Evolutionary conservation across 2,888 invertebrate species (phyloP).

Genomic region (Mythimna lalbum): DNA sequence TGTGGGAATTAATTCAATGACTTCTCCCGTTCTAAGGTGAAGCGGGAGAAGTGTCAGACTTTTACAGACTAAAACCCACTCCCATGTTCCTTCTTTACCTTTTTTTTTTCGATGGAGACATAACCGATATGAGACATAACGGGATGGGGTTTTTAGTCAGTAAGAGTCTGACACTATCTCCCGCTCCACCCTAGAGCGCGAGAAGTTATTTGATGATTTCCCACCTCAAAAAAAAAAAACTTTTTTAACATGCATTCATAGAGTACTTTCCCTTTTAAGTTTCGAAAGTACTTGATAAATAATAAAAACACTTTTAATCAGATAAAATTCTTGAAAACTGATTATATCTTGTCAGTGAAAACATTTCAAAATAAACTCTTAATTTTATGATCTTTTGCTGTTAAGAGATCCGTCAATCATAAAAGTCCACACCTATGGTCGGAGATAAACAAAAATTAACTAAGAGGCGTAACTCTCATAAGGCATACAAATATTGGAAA

Average conservation of each 20-base stretch:
- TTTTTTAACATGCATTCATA: slow-evolving; percentile 13
- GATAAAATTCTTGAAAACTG: neutral
- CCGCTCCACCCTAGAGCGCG: too few species aligned
- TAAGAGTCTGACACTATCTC: too few species aligned
- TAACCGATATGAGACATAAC: too few species aligned
- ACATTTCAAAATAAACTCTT: neutral
- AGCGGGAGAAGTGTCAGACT: too few species aligned
- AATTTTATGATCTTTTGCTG: neutral
- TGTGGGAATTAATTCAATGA: too few species aligned
- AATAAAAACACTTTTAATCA: neutral
- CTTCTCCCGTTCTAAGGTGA: too few species aligned
- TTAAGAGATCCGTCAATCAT: neutral
- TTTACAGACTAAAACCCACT: too few species aligned
- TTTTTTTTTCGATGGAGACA: too few species aligned
- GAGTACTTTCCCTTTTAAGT: slow-evolving; percentile 18
- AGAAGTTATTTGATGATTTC: too few species aligned
- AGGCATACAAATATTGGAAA: slow-evolving; percentile 36
- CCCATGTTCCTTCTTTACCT: too few species aligned
- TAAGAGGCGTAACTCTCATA: neutral
- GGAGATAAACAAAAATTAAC: slow-evolving; percentile 15
- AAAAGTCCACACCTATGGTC: neutral
- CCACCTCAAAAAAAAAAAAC: too few species aligned
- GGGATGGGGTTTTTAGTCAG: too few species aligned
- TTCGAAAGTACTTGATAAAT: slow-evolving; percentile 19
- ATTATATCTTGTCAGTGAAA: neutral